Conservation (phyloP, 1,140 invertebrate species). For the Meloidogyne exigua region DNA sequence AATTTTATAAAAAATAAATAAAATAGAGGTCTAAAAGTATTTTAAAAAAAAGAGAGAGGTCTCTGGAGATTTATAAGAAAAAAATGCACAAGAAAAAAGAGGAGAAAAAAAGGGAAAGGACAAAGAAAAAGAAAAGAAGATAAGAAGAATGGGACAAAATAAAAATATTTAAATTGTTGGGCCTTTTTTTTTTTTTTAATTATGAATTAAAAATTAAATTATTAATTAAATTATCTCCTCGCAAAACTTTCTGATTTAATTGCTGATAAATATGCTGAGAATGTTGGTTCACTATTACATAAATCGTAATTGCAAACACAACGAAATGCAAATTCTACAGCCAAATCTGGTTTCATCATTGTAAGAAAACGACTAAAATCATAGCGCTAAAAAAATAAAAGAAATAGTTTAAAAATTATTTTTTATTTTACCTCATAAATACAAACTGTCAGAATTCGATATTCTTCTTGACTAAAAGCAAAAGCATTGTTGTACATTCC, state of each 20-base stretch:
- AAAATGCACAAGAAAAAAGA: not conserved
- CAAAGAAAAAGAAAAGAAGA: not conserved
- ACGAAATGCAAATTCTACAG: constrained; percentile 38
- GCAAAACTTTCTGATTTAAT: constrained; percentile 33
- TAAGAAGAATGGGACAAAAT: not conserved
- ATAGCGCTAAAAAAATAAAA: constrained; percentile 22
- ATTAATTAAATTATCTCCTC: constrained; percentile 16
- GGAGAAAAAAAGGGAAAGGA: not conserved
- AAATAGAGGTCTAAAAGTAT: not conserved
- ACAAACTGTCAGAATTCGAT: constrained; percentile 37
- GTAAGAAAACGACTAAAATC: constrained; percentile 32
- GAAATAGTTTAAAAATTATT: not conserved
- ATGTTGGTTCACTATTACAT: constrained; percentile 40
- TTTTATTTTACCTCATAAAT: constrained; percentile 39
- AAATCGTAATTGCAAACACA: constrained; percentile 45
- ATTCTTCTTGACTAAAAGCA: constrained; percentile 26
- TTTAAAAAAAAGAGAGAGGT: not conserved
- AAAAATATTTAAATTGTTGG: not conserved
- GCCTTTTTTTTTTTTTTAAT: not conserved
- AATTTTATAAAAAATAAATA: no score
- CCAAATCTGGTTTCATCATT: constrained; percentile 19
- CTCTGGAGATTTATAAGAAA: not conserved
- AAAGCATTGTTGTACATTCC: constrained; percentile 31
- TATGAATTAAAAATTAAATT: not conserved
- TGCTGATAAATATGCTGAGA: constrained; percentile 31